Evolutionary conservation across 2,797 vertebrate genomes (phyloP).

Genomic region (Synanceia verrucosa): DNA sequence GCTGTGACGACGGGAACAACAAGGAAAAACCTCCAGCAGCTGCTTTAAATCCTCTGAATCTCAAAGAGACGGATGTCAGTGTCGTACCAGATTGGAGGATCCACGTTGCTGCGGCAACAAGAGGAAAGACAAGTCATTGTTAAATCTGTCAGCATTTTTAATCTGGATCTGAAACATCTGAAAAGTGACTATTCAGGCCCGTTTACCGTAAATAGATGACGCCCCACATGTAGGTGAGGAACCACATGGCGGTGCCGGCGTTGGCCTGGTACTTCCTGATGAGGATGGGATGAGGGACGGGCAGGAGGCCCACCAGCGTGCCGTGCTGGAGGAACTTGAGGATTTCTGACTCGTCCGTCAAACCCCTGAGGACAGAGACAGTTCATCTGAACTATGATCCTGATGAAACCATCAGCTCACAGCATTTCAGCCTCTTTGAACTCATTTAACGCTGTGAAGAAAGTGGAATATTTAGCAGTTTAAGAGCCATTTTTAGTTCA

Average conservation of each 20-base stretch:
- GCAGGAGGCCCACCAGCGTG: constrained; percentile 95
- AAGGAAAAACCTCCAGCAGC: background rate
- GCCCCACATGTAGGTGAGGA: constrained; percentile 99
- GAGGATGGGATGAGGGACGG: constrained; percentile 97
- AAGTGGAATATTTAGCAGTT: background rate
- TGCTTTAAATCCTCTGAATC: constrained; percentile 92
- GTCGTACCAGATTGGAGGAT: constrained; percentile 98
- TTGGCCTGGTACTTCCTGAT: constrained; percentile 99
- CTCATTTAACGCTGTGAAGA: background rate
- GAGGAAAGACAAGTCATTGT: background rate
- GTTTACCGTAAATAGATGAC: constrained; percentile 95
- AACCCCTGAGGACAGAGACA: constrained; percentile 81
- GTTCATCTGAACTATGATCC: background rate
- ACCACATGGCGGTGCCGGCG: constrained; percentile 95
- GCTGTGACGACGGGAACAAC: background rate
- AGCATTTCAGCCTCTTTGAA: background rate
- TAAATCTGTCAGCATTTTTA: background rate
- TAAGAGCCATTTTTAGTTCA: no score
- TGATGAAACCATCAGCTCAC: background rate
- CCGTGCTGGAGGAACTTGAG: constrained; percentile 97
- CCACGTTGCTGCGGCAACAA: constrained; percentile 87
- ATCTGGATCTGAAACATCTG: background rate
- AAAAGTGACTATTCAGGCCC: background rate
- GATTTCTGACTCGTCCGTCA: constrained; percentile 97
- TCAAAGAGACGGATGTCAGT: constrained; percentile 97